Conservation (phyloP, 2,797 vertebrate genomes). For the Aldrovandia affinis region DNA sequence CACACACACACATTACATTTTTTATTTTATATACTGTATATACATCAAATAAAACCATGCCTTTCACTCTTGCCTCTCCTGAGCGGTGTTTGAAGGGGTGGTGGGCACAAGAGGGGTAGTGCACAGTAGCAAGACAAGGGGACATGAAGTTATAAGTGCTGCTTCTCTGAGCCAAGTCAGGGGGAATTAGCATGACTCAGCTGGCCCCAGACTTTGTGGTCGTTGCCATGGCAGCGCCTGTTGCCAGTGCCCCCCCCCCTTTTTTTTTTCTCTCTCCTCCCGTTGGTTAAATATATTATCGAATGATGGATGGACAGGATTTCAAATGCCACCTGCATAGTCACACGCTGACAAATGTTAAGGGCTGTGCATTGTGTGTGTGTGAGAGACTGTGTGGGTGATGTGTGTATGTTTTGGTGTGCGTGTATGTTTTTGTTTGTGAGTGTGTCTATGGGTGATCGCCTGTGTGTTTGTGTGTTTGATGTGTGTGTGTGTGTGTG, state of each 20-base stretch:
- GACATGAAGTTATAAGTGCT: slow-evolving; percentile 37
- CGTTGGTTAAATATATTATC: neutral
- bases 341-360: slow-evolving; percentile 4
- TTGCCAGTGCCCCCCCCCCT: slow-evolving; percentile 28
- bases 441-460: too few species aligned
- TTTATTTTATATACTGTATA: too few species aligned
- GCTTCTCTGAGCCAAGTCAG: slow-evolving; percentile 33
- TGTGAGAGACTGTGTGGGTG: neutral
- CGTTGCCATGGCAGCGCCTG: slow-evolving; percentile 51
- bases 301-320: slow-evolving; percentile 22
- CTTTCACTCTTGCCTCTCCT: neutral
- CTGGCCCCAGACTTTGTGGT: slow-evolving; percentile 35
- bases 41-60: neutral
- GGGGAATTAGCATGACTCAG: slow-evolving; percentile 44
- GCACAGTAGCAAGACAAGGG: neutral
- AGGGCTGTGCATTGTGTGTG: neutral
- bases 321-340: slow-evolving; percentile 35
- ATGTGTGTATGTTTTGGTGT: too few species aligned
- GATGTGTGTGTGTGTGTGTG: too few species aligned
- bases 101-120: neutral
- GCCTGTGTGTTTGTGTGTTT: too few species aligned
- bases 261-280: neutral
- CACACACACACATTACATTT: too few species aligned
- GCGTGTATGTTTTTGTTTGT: too few species aligned
- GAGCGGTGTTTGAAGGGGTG: neutral